Conservation (phyloP, 2,797 vertebrate species). For the Xenopus petersii region DNA sequence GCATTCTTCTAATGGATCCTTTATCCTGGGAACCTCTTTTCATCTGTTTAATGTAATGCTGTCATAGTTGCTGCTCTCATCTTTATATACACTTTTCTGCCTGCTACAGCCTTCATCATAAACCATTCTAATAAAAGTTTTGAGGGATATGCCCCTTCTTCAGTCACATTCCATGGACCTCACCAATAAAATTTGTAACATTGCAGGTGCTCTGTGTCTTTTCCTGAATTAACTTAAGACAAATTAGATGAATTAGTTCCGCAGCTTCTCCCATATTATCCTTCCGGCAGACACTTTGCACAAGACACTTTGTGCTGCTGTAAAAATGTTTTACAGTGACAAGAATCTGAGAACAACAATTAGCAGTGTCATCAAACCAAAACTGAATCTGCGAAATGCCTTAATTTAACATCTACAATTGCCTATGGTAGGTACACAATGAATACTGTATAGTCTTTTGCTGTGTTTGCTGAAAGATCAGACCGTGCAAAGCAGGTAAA, state of each 20-base stretch:
- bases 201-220: background rate
- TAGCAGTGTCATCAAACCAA: background rate
- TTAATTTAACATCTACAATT: background rate
- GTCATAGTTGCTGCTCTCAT: no score
- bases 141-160: background rate
- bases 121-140: no score
- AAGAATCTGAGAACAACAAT: background rate
- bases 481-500: background rate
- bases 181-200: background rate
- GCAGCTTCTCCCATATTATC: background rate
- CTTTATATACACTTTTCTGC: no score
- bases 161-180: background rate
- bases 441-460: background rate
- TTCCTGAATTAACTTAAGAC: background rate
- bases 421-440: background rate
- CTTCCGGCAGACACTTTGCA: background rate
- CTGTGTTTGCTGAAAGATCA: background rate
- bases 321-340: constrained; percentile 4
- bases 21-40: no score
- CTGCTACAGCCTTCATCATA: no score
- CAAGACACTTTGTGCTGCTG: background rate
- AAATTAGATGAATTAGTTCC: background rate
- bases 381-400: background rate
- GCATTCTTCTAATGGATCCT: no score
- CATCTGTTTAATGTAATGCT: no score